These are phyloP conservation scores for Phthorimaea operculella DNA, from an alignment of 1,140 invertebrate genomes.

Conservation along the genomic window DNA sequence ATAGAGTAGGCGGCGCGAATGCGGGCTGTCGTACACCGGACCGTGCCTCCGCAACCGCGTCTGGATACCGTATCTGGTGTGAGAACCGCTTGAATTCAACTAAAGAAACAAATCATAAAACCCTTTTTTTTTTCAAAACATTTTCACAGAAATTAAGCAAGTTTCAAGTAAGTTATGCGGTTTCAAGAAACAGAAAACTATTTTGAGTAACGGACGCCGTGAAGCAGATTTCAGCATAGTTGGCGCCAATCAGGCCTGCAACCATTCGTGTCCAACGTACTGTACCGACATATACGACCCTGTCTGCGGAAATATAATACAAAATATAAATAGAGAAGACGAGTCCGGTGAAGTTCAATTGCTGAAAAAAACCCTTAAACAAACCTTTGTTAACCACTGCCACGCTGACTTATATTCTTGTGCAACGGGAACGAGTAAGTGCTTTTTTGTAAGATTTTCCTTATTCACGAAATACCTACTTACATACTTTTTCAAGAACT, in stretches of 20 bases:
- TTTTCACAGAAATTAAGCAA: too few species aligned
- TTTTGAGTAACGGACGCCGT: slow-evolving; percentile 16
- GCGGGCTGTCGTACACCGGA: too few species aligned
- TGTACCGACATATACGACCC: slow-evolving; percentile 49
- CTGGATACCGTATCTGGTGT: too few species aligned
- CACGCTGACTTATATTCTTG: slow-evolving; percentile 54
- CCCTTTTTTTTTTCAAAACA: too few species aligned
- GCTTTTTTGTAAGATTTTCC: neutral
- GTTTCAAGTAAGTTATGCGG: neutral
- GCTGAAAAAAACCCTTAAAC: slow-evolving; percentile 23
- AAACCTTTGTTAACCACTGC: slow-evolving; percentile 53
- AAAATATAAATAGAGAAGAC: too few species aligned
- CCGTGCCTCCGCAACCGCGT: too few species aligned
- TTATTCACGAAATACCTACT: too few species aligned
- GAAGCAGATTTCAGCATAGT: slow-evolving; percentile 39
- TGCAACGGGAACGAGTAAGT: slow-evolving; percentile 47
- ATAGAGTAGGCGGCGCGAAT: too few species aligned
- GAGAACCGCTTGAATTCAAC: too few species aligned
- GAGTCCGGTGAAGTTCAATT: slow-evolving; percentile 32
- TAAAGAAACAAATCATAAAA: too few species aligned
- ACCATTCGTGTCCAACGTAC: slow-evolving; percentile 51
- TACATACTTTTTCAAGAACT: too few species aligned
- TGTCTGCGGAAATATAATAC: slow-evolving; percentile 24
- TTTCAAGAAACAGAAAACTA: neutral
- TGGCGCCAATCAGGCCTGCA: slow-evolving; percentile 43